Percentiles rank a stretch among this genome's conserved stretches.
These are phyloP conservation scores for Buphagus erythrorhynchus DNA, from an alignment of 2,797 vertebrate species.

Conservation along the genomic window DNA sequence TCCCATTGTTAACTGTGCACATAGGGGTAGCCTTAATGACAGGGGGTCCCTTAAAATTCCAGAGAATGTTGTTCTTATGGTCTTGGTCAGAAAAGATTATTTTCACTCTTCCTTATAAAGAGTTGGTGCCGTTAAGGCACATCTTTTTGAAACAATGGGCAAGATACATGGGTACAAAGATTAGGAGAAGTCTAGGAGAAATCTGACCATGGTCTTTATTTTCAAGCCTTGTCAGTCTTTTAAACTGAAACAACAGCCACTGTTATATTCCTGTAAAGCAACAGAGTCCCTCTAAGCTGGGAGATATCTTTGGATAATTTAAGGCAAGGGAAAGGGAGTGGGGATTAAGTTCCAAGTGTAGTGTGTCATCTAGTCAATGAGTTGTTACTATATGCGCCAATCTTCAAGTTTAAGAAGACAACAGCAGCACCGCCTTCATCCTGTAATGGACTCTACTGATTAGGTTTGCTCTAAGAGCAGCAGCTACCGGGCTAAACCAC, in stretches of 20 bases:
- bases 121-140: background rate
- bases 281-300: background rate
- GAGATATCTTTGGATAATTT: background rate
- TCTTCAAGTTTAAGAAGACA: background rate
- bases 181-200: background rate
- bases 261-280: background rate
- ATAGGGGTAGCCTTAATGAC: background rate
- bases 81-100: background rate
- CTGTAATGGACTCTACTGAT: background rate
- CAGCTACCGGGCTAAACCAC: background rate
- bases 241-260: background rate
- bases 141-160: background rate
- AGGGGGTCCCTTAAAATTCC: background rate
- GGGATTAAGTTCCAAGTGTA: background rate
- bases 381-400: background rate
- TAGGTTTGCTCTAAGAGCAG: background rate
- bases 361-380: background rate
- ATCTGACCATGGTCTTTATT: background rate
- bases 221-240: background rate
- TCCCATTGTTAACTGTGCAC: background rate
- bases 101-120: background rate
- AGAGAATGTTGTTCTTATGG: background rate
- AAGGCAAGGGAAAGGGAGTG: background rate
- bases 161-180: background rate
- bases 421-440: background rate